A percentile compares a stretch with the other conserved stretches of the same genome.
Evolutionary conservation across 2,888 invertebrate genomes (phyloP).

Genomic region (Tachina grossa): DNA sequence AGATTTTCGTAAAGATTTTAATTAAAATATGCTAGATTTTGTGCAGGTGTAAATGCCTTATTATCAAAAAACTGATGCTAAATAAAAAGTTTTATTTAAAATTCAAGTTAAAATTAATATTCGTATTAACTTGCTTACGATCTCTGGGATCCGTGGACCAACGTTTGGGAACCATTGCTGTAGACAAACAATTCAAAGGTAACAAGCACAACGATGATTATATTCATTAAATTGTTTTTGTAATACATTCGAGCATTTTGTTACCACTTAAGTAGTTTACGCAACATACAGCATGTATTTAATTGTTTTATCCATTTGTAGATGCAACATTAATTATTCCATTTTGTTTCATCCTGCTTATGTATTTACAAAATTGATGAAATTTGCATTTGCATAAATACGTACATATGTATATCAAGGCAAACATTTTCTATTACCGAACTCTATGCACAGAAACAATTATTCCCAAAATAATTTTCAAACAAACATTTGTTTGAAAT

Average conservation of each 20-base stretch:
- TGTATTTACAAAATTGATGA: conserved; percentile 34
- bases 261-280: conserved; percentile 15
- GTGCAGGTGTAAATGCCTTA: too few relatives aligned
- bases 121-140: too few relatives aligned
- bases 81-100: too few relatives aligned
- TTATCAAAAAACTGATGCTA: too few relatives aligned
- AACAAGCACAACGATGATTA: neutral
- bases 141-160: too few relatives aligned
- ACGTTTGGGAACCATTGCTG: neutral
- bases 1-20: too few relatives aligned
- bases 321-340: conserved; percentile 46
- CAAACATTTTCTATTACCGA: neutral
- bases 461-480: too few relatives aligned
- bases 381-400: conserved; percentile 23
- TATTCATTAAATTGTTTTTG: conserved; percentile 29
- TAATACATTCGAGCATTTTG: neutral
- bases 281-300: conserved; percentile 2
- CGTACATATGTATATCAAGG: neutral
- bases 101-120: too few relatives aligned
- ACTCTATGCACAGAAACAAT: too few relatives aligned
- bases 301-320: conserved; percentile 51
- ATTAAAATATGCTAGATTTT: too few relatives aligned
- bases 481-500: too few relatives aligned
- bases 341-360: neutral
- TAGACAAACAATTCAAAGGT: conserved; percentile 1